A percentile compares a stretch with the other conserved stretches of the same genome.
Conservation (phyloP, 37 sponge, comb jelly and placozoan genomes). For the Aplysina aerophoba region DNA sequence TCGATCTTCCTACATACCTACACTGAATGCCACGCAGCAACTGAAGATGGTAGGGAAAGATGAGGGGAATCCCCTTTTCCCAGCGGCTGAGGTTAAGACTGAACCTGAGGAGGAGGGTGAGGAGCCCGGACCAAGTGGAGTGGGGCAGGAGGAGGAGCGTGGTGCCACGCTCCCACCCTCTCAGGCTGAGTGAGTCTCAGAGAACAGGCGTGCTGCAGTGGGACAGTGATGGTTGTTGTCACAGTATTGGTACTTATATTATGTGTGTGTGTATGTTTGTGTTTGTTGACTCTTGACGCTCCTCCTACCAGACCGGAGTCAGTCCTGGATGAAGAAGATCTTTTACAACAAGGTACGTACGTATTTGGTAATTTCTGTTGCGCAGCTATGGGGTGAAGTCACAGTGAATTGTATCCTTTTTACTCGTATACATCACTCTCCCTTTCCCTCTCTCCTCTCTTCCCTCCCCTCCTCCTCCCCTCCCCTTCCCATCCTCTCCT, state of each 20-base stretch:
- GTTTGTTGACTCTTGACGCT: too few species aligned
- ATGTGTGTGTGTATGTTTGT: too few species aligned
- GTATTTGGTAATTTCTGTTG: too few species aligned
- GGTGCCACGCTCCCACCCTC: background rate
- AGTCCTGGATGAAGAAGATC: slow-evolving; percentile 71
- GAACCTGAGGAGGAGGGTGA: background rate
- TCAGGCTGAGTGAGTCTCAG: background rate
- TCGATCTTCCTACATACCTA: too few species aligned
- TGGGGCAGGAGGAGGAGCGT: background rate
- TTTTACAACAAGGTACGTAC: slow-evolving; percentile 56
- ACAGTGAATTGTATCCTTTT: too few species aligned
- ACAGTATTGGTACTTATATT: too few species aligned
- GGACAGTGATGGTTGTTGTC: too few species aligned
- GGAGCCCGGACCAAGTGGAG: slow-evolving; percentile 5
- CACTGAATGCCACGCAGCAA: slow-evolving; percentile 24
- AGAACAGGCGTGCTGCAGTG: background rate
- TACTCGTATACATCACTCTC: too few species aligned
- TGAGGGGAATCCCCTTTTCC: slow-evolving; percentile 56
- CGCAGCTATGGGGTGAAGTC: too few species aligned
- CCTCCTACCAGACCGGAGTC: slow-evolving; percentile 30
- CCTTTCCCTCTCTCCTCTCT: too few species aligned
- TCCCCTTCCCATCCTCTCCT: too few species aligned
- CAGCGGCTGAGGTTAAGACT: slow-evolving; percentile 35
- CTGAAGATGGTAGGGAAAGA: slow-evolving; percentile 29
- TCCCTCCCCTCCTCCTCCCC: too few species aligned